Evolutionary conservation across 2,113 vertebrate genomes (phyloP), one percentile per base, ranked within the genome.

Genomic region (Burhinus oedicnemus): DNA sequence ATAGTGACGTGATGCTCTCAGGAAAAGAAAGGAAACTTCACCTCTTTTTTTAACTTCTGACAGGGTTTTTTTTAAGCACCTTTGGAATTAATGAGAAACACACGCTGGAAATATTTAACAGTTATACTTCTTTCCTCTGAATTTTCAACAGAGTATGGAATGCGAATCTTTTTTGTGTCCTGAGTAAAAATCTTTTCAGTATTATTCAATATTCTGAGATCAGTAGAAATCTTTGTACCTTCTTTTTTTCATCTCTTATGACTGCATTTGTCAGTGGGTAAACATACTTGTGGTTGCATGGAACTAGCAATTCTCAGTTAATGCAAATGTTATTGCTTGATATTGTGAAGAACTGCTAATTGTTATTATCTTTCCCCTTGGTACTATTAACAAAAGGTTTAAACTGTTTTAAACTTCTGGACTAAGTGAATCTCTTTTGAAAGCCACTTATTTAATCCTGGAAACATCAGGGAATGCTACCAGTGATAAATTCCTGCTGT

Each of bases 341-440:
- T 95, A 93, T 69, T 58, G 66, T 77, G 82, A 96, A 95, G 49
- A 89, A 87, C 32, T 36, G 23, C n/a, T 95, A 74, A 85, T 93
- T 94, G 76, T 94, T 95, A 90, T 93, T 87, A 87, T 83, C 36
- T 88, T 77, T 92, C 85, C 82, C 78, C 90, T 60, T 58, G n/a
- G 64, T 87, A 52, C 79, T 52, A 83, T 88, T 94, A 97, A 78
- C 69, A 57, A 72, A 89, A 89, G 72, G n/a, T 81, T 97, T 96
- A 94, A 95, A 93, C 62, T 47, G 45, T 54, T 95, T 97, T 42
- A 58, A 84, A 96, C 74, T 86, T 93, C 90, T 95, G 71, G 91
- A 95, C 64, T 90, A 95, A 95, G 87, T 83, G 69, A 97, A 95
- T 95, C 94, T 96, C 95, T 96, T 89, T 98, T 93, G 93, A 91